Base-by-base conservation (phyloP, 2,113 vertebrate genomes). In the Podocnemis expansa region DNA sequence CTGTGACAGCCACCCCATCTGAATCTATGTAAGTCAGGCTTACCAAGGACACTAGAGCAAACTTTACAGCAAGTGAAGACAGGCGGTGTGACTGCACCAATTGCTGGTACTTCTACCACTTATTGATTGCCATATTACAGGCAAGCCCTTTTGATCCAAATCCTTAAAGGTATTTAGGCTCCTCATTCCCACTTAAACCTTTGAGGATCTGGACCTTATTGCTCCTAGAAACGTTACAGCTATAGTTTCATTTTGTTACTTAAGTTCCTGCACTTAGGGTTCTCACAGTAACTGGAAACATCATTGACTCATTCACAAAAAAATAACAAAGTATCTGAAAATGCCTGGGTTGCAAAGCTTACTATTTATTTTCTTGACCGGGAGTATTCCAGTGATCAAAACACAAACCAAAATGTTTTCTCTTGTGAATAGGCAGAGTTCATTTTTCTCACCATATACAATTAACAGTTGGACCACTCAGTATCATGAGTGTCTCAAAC, bases 81-180 rank as follows among this genome's bases (percentile, higher is more conserved):
- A 73, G 13, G 9, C 55, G 55, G 0, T 45, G 11, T 47, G 21
- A 70, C 0, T 49, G 51, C 8, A 16, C 10, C 1, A 3, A 8
- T 84, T 17, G 4, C 34, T 10, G 0, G 5, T 45, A 31, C 2
- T 3, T 29, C 25, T 82, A 25, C 54, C 16, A 56, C 14, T n/a
- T 67, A 67, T 21, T 67, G 60, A 67, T 16, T n/a, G 17, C 16
- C 17, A n/a, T 67, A 67, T 14, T 63, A 34, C 34, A 67, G 34
- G 34, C 60, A 67, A n/a, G 60, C 16, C 16, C 8, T n/a, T 19
- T 67, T 17, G 3, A 17, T 34, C 8, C 17, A n/a, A 67, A n/a
- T 67, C 60, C 60, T n/a, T 34, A 67, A 19, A 67, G 31, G 60
- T n/a, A n/a, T 34, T n/a, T 67, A 67, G 34, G 60, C 60, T n/a